A percentile compares a stretch with the other conserved stretches of the same genome.
These are phyloP conservation scores for Phymorhynchus buccinoides DNA, from an alignment of 1,140 invertebrate species.

Conservation along the genomic window DNA sequence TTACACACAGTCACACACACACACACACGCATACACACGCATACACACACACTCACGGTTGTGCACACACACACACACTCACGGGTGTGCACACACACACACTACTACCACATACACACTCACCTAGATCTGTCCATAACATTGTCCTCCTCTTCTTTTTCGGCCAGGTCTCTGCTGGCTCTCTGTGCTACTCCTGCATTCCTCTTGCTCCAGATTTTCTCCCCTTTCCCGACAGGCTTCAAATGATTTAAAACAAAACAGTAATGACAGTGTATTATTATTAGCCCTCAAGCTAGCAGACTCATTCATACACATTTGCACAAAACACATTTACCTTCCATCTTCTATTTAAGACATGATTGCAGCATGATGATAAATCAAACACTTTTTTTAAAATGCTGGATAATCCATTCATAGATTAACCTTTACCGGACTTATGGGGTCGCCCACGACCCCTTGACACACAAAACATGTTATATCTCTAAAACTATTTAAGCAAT, in stretches of 20 bases:
- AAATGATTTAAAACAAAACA: not conserved
- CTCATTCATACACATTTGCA: not conserved
- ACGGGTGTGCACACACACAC: not conserved
- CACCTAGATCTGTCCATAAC: slow-evolving; percentile 76
- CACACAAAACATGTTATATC: not conserved
- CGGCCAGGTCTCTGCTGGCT: slow-evolving; percentile 76
- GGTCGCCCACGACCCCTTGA: not conserved
- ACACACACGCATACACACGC: not conserved
- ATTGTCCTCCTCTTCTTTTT: slow-evolving; percentile 77
- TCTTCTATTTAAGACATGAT: too few relatives aligned
- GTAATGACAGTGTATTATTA: not conserved
- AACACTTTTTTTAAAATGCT: too few relatives aligned
- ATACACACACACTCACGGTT: not conserved
- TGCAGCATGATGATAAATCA: too few relatives aligned
- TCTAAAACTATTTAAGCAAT: not conserved
- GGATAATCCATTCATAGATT: too few relatives aligned
- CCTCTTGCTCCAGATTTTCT: slow-evolving; percentile 64
- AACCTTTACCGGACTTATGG: too few relatives aligned
- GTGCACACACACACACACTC: not conserved
- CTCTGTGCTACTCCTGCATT: slow-evolving; percentile 74
- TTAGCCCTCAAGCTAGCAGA: not conserved
- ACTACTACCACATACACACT: not conserved
- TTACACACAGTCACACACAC: too few relatives aligned
- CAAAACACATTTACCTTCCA: not conserved
- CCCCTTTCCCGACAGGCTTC: slow-evolving; percentile 51